These are phyloP conservation scores for Eupithecia tripunctaria DNA, from an alignment of 2,888 invertebrate genomes.

Conservation along the genomic window DNA sequence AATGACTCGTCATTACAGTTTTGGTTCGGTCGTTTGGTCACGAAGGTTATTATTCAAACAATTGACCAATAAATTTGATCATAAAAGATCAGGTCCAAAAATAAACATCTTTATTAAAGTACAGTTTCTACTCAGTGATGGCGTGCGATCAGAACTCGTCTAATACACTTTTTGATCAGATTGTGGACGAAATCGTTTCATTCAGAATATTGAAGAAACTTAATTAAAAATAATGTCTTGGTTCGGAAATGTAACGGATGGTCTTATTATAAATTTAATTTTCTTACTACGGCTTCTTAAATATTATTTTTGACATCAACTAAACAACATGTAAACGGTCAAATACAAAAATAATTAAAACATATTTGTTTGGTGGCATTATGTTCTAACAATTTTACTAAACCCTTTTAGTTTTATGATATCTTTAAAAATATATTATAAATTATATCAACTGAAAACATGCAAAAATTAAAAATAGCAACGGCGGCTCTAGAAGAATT, in stretches of 20 bases:
- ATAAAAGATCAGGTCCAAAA: constrained; percentile 14
- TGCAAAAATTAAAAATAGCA: background rate
- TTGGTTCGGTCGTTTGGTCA: constrained; percentile 3
- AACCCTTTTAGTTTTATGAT: background rate
- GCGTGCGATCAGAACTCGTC: constrained; percentile 29
- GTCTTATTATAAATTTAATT: background rate
- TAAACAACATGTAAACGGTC: no score
- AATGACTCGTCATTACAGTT: background rate
- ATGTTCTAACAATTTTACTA: no score
- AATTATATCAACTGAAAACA: background rate
- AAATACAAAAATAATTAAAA: no score
- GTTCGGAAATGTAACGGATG: constrained; percentile 6
- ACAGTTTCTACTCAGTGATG: constrained; percentile 24
- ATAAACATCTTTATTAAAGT: constrained; percentile 26
- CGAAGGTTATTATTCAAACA: constrained; percentile 17
- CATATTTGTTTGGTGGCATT: no score
- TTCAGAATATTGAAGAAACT: constrained; percentile 21
- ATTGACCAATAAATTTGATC: constrained; percentile 12
- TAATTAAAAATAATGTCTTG: constrained; percentile 2
- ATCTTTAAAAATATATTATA: background rate
- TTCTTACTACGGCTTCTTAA: background rate
- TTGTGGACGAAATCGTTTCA: constrained; percentile 19
- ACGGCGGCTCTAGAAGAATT: background rate
- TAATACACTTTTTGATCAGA: constrained; percentile 27
- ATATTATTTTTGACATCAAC: no score